Conservation (phyloP, 2,888 invertebrate species). For the Belgica antarctica region DNA sequence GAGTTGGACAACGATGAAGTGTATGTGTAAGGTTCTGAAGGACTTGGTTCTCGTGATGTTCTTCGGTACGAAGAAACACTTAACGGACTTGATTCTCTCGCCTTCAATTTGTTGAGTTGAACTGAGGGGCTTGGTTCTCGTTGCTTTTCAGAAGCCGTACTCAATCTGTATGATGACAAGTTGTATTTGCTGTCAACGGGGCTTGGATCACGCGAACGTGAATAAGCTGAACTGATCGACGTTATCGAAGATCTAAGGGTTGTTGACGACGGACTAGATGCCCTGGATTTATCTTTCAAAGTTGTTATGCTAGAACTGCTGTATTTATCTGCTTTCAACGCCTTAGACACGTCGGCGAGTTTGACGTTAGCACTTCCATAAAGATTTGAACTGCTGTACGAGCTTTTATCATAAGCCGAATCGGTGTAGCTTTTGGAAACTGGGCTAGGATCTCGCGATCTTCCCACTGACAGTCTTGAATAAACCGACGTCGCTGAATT, state of each 20-base stretch:
- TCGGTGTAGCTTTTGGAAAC: constrained; percentile 46
- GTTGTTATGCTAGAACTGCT: not conserved
- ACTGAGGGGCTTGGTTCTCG: constrained; percentile 55
- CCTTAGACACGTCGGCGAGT: not conserved
- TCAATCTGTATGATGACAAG: constrained; percentile 49
- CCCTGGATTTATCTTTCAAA: not conserved
- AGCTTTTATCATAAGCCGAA: constrained; percentile 38
- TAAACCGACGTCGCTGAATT: constrained; percentile 55
- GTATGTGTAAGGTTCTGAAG: constrained; percentile 45
- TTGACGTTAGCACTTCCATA: not conserved
- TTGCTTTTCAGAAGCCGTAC: constrained; percentile 52
- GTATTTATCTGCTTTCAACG: constrained; percentile 45
- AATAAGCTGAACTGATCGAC: constrained; percentile 49
- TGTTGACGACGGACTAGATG: constrained; percentile 25
- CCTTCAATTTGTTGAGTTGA: constrained; percentile 10
- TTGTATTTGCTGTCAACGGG: constrained; percentile 48
- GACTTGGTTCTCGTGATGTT: constrained; percentile 45
- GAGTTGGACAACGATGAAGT: constrained; percentile 38
- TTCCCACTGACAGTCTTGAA: constrained; percentile 52
- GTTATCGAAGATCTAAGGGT: constrained; percentile 46
- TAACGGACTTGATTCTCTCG: constrained; percentile 37
- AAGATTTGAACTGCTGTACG: constrained; percentile 36
- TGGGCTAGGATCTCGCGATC: constrained; percentile 58
- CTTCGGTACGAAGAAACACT: constrained; percentile 30
- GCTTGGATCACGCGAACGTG: constrained; percentile 46